A percentile compares a stretch with the other conserved stretches of the same genome.
Conservation (phyloP, 2,113 vertebrate species). For the Tor tambroides region DNA sequence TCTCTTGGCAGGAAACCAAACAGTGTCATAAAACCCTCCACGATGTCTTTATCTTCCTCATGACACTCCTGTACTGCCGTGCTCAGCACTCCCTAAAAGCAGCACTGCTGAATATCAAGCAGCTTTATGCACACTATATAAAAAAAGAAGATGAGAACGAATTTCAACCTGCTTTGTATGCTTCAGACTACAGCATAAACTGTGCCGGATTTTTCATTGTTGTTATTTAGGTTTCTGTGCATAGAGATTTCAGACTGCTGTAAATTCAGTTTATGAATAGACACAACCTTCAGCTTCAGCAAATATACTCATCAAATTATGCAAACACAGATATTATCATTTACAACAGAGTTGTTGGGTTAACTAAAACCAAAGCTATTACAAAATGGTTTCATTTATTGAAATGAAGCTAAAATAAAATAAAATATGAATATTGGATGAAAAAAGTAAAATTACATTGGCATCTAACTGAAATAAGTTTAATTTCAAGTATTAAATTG, state of each 20-base stretch:
- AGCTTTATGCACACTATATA: constrained; percentile 7
- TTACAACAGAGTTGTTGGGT: background rate
- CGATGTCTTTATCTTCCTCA: constrained; percentile 16
- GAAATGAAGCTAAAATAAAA: background rate
- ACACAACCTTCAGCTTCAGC: background rate
- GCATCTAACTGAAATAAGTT: no score
- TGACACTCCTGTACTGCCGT: constrained; percentile 21
- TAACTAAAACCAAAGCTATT: background rate
- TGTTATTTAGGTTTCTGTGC: background rate
- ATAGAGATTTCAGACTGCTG: background rate
- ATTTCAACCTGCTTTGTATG: background rate
- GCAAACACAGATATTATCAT: background rate
- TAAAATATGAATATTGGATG: background rate
- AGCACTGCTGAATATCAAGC: constrained; percentile 27
- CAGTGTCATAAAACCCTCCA: constrained; percentile 32
- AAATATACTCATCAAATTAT: background rate
- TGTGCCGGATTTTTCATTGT: background rate
- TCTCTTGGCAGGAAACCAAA: constrained; percentile 39
- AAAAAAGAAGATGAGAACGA: background rate
- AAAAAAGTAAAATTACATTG: no score
- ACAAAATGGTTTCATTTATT: background rate
- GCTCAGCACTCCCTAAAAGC: constrained; percentile 25
- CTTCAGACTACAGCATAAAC: background rate
- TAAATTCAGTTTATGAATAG: background rate
- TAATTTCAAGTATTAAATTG: no score